phyloP scores from a whole-genome alignment of 1,140 invertebrate species.

The Apis cerana region DNA sequence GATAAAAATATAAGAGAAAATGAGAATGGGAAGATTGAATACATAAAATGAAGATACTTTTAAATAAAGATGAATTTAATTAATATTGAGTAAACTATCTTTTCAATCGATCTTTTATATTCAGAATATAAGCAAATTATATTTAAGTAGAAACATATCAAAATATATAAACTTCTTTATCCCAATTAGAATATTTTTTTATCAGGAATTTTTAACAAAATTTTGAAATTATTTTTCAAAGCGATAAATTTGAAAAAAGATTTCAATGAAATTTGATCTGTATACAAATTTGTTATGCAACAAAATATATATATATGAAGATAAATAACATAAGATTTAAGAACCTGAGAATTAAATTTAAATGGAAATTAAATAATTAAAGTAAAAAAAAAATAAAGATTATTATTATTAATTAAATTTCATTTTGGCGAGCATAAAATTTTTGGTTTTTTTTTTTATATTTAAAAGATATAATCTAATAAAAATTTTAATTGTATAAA shows the following conservation, averaged over 20 bases:
- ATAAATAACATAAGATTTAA: not conserved
- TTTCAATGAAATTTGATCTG: not conserved
- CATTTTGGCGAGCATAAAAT: not conserved
- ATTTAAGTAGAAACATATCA: not conserved
- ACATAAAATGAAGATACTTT: not conserved
- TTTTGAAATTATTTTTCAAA: not conserved
- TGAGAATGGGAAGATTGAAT: not conserved
- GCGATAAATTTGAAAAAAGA: not conserved
- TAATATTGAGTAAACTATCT: not conserved
- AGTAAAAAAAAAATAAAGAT: not conserved
- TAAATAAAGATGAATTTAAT: not conserved
- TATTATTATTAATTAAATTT: not conserved
- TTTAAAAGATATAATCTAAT: too few species aligned
- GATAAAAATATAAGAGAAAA: not conserved
- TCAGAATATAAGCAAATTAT: not conserved
- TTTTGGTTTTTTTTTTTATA: too few species aligned
- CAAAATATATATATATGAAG: not conserved
- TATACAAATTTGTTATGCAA: not conserved
- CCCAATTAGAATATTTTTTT: not conserved
- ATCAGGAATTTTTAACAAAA: not conserved
- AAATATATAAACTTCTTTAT: not conserved
- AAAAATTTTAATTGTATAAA: too few species aligned
- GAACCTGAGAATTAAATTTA: not conserved
- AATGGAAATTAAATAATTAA: not conserved
- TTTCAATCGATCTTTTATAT: not conserved